phyloP scores from a whole-genome alignment of 2,113 vertebrate species.

The Scortum barcoo region DNA sequence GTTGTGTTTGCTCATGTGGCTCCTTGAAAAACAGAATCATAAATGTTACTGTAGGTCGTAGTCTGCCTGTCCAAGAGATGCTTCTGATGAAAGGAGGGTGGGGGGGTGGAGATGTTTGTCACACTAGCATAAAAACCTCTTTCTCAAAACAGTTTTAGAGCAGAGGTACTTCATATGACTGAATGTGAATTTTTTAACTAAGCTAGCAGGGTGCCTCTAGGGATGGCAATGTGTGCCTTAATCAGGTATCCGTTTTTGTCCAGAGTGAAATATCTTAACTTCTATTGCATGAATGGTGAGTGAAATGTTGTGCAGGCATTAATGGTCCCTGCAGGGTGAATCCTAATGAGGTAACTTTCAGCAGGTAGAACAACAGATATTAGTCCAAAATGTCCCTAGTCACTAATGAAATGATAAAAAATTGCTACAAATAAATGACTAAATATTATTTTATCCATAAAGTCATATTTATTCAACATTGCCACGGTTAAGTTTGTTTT shows the following conservation, averaged over 20 bases:
- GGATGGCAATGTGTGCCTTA: background rate
- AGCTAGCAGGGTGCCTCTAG: background rate
- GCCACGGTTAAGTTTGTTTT: background rate
- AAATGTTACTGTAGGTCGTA: constrained; percentile 25
- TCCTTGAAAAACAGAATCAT: constrained; percentile 51
- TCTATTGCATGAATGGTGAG: background rate
- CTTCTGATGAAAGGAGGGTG: constrained; percentile 37
- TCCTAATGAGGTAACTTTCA: background rate
- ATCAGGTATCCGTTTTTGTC: background rate
- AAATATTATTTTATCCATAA: no score
- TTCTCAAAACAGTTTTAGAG: constrained; percentile 23
- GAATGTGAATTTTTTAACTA: background rate
- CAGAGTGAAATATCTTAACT: background rate
- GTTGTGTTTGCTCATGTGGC: constrained; percentile 54
- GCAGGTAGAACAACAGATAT: background rate
- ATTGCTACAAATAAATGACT: background rate
- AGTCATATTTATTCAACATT: background rate
- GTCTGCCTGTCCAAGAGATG: constrained; percentile 19
- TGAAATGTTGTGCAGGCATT: background rate
- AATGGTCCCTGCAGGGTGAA: background rate
- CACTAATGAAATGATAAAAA: background rate
- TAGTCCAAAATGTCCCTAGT: background rate
- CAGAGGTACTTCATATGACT: background rate
- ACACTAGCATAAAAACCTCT: constrained; percentile 34
- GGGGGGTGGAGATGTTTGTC: constrained; percentile 6